Base-by-base conservation (phyloP, 30 jellyfish, hydroid and myxozoan genomes). In the Calvadosia cruxmelitensis region DNA sequence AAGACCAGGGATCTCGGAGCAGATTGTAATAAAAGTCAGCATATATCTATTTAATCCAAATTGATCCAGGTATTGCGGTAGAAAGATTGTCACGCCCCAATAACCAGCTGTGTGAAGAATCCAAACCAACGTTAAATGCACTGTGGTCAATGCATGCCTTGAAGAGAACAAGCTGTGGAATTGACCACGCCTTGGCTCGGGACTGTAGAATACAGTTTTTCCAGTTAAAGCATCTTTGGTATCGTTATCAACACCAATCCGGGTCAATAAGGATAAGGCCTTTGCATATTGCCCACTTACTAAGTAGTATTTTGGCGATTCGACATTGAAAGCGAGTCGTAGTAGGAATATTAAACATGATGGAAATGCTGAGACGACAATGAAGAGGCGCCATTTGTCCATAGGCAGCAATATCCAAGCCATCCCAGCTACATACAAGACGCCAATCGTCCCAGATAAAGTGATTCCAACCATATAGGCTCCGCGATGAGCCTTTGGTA, bases 1-100 rank as follows among this genome's bases (percentile, higher is more conserved):
- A 64, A 3, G 63, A 15, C 92, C 92, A 12, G 83, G 83, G 0
- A 79, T n/a, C 13, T 42, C 67, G 7, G 92, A 76, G 34, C 83
- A 62, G 28, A 79, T 33, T 53, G 64, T 68, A 3, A 70, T 65
- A 36, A 79, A 79, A 64, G 71, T 79, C 23, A 34, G 69, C 20
- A 79, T 68, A 66, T 69, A 79, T 1, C 28, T 42, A 15, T 72
- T 72, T 3, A 70, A 73, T n/a, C 81, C 92, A 53, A 61, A 79
- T 50, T 63, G 62, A 27, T 53, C 53, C 66, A 79, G 68, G 49
- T 70, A 79, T 27, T 63, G 33, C 28, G 92, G 92, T 53, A 69
- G 64, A 62, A 69, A 79, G 3, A 73, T 48, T 0, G 92, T 79
- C 5, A 64, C 75, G 24, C 92, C 92, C 92, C 92, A 79, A 33